Conservation (phyloP, 2,888 invertebrate genomes). For the Coremacera marginata region DNA sequence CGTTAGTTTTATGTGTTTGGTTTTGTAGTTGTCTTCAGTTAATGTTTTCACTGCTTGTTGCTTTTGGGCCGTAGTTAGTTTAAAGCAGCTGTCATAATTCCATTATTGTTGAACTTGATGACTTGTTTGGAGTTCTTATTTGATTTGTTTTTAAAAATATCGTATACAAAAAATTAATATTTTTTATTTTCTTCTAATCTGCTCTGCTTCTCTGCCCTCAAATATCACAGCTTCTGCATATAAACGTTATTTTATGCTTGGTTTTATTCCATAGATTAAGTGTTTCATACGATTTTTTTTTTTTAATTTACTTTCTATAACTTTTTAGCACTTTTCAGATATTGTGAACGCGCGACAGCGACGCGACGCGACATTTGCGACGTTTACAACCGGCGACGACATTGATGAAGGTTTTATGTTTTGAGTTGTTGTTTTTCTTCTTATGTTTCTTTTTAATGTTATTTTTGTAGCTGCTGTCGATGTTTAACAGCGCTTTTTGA, state of each 20-base stretch:
- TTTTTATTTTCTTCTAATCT: slow-evolving; percentile 32
- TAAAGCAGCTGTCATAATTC: slow-evolving; percentile 50
- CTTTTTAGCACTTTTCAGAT: background rate
- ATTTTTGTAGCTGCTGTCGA: background rate
- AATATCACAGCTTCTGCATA: slow-evolving; percentile 45
- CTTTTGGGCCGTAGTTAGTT: background rate
- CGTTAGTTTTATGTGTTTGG: slow-evolving; percentile 36
- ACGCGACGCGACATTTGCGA: slow-evolving; percentile 28
- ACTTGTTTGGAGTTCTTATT: slow-evolving; percentile 15
- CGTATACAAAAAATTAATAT: slow-evolving; percentile 34
- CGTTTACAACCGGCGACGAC: slow-evolving; percentile 15
- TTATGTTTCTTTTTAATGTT: background rate
- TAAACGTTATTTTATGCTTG: slow-evolving; percentile 9
- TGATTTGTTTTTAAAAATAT: slow-evolving; percentile 17
- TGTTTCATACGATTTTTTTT: background rate
- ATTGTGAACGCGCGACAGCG: slow-evolving; percentile 3
- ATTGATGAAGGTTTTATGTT: background rate
- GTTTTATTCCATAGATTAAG: background rate
- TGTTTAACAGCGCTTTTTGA: too few relatives aligned
- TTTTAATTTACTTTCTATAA: background rate
- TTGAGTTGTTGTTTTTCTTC: background rate
- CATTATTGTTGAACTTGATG: slow-evolving; percentile 37
- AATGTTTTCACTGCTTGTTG: slow-evolving; percentile 17
- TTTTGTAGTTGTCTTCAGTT: slow-evolving; percentile 24
- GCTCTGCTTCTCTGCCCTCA: slow-evolving; percentile 29